phyloP scores from a whole-genome alignment of 1,140 invertebrate species.

The Anastrepha obliqua region DNA sequence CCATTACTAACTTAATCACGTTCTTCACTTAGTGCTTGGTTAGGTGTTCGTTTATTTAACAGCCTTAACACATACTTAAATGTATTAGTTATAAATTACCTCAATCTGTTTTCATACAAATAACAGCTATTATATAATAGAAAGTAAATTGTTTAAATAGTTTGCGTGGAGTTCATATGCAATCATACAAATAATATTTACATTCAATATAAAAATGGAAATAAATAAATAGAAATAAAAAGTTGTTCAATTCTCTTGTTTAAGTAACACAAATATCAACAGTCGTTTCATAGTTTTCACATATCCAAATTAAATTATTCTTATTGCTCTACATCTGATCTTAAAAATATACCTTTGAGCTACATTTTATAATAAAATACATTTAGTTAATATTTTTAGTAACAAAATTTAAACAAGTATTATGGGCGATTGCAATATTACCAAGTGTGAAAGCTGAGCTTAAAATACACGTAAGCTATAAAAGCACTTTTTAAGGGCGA shows the following conservation, averaged over 20 bases:
- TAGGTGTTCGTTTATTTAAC: too few relatives aligned
- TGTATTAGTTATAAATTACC: too few relatives aligned
- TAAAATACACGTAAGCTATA: neutral
- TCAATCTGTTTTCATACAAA: too few relatives aligned
- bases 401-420: neutral
- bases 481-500: neutral
- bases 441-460: neutral
- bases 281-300: neutral
- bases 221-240: neutral
- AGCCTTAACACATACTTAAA: too few relatives aligned
- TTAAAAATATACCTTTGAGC: constrained; percentile 47
- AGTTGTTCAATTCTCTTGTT: neutral
- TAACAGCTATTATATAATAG: too few relatives aligned
- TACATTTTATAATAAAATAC: constrained; percentile 8
- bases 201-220: too few relatives aligned
- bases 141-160: too few relatives aligned
- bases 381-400: constrained; percentile 3
- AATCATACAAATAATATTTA: too few relatives aligned
- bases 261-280: constrained; percentile 16
- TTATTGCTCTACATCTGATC: neutral
- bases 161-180: too few relatives aligned
- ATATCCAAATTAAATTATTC: neutral
- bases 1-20: too few relatives aligned
- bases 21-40: too few relatives aligned
- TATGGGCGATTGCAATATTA: neutral